Base-by-base conservation (phyloP, 2,113 vertebrate genomes). In the Gopherus evgoodei region DNA sequence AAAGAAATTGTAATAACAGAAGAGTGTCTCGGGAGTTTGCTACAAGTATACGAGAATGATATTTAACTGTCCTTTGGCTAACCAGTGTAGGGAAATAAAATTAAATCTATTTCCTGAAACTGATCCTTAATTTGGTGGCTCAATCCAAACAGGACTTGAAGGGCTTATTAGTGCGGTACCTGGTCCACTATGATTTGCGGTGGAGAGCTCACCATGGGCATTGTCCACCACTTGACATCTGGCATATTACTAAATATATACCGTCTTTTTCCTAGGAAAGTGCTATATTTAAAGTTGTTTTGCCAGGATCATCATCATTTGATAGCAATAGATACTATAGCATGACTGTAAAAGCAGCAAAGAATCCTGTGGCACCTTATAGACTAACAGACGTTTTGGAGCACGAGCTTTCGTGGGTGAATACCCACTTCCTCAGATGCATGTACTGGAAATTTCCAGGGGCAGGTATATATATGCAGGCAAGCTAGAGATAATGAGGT, bases 171-270 rank as follows among this genome's bases (percentile, higher is more conserved):
- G 54, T 90, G 49, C 25, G 22, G 80, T 83, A 91, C 50, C 49
- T 94, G 69, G 81, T 83, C 54, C 89, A 82, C 80, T 84, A 21
- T 76, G 38, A 3, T 93, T 93, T 96, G 38, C 35, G 29, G 21
- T 14, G 38, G 82, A 81, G 72, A 54, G 78, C 59, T 9, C 93
- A 16, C n/a, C 69, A 54, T 6, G 90, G 86, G 11, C 35, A 2
- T 88, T 91, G 88, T 80, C 86, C 83, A n/a, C 44, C 53, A 75
- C 85, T 83, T 54, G 92, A 81, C 92, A 95, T 90, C 88, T 97
- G 94, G 91, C 2, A 11, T 65, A 35, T 90, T 88, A 47, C 76
- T 86, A 56, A 78, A 50, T 12, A 72, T 90, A 86, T 87, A 29
- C 56, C 12, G 86, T 87, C 49, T 93, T 95, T 93, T 76, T 95